Conservation (phyloP, 2,113 vertebrate species). For the Orthonyx spaldingii region DNA sequence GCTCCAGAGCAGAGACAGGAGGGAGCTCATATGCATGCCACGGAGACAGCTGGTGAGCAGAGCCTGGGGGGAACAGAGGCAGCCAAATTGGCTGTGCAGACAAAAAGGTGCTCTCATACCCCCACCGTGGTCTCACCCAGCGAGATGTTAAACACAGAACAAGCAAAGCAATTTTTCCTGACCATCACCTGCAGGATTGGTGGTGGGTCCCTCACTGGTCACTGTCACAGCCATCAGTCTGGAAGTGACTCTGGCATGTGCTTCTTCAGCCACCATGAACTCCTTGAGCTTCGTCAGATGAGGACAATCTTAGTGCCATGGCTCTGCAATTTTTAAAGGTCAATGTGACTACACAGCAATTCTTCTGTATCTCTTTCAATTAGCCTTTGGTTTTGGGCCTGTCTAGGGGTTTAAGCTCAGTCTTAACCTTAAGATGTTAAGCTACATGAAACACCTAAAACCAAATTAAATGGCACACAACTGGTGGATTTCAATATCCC, state of each 20-base stretch:
- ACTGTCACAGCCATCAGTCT: not conserved
- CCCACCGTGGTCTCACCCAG: not conserved
- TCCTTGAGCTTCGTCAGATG: not conserved
- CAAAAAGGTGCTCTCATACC: not conserved
- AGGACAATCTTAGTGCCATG: not conserved
- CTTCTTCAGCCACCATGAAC: not conserved
- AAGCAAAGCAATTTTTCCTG: not conserved
- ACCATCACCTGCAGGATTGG: not conserved
- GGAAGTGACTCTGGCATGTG: not conserved
- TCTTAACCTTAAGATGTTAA: not conserved
- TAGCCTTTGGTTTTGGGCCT: not conserved
- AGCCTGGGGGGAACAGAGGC: not conserved
- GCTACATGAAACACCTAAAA: not conserved
- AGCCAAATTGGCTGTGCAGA: conserved; percentile 24
- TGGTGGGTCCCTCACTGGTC: not conserved
- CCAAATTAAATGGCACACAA: not conserved
- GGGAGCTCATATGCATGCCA: conserved; percentile 54
- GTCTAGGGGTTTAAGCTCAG: not conserved
- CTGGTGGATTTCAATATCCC: not conserved
- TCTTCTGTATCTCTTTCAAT: not conserved
- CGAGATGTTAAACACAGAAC: not conserved
- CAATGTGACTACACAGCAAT: not conserved
- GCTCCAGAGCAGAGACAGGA: conserved; percentile 34
- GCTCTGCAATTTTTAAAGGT: not conserved
- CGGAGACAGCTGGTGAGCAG: conserved; percentile 6